These are phyloP conservation scores for Hoplodrina ambigua DNA, from an alignment of 2,888 invertebrate species.

Conservation along the genomic window DNA sequence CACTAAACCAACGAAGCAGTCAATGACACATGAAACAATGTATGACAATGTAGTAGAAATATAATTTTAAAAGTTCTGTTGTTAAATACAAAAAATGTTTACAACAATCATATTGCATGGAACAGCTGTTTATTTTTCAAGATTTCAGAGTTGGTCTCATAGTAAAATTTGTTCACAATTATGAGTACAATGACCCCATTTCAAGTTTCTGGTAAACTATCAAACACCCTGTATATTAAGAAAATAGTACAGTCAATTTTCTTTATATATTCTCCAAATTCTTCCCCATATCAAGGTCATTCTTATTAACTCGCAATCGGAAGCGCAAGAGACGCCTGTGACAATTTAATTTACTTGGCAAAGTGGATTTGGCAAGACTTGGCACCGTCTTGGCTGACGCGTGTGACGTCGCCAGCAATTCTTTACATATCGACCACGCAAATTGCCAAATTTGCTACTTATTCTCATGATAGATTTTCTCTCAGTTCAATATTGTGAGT, in stretches of 20 bases:
- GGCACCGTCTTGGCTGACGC: slow-evolving; percentile 23
- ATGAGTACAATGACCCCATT: too few species aligned
- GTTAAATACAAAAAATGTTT: too few species aligned
- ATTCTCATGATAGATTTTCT: not conserved
- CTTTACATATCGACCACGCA: slow-evolving; percentile 25
- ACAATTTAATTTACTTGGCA: slow-evolving; percentile 58
- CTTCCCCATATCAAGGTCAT: not conserved
- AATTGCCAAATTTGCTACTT: slow-evolving; percentile 29
- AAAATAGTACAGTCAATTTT: not conserved
- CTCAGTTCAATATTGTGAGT: slow-evolving; percentile 20
- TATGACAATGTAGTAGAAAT: too few species aligned
- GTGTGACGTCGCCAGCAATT: slow-evolving; percentile 25
- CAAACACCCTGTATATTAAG: not conserved
- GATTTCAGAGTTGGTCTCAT: too few species aligned
- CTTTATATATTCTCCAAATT: not conserved
- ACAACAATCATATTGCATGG: too few species aligned
- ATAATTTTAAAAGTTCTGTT: too few species aligned
- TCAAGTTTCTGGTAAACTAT: too few species aligned
- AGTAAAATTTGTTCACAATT: too few species aligned
- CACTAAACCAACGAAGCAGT: too few species aligned
- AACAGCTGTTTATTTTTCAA: too few species aligned
- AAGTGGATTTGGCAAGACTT: slow-evolving; percentile 48
- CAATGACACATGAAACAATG: too few species aligned
- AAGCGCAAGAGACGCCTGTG: slow-evolving; percentile 31
- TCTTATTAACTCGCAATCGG: slow-evolving; percentile 21